These are phyloP conservation scores for Lemur catta DNA, from an alignment of 2,797 vertebrate genomes.

Conservation along the genomic window DNA sequence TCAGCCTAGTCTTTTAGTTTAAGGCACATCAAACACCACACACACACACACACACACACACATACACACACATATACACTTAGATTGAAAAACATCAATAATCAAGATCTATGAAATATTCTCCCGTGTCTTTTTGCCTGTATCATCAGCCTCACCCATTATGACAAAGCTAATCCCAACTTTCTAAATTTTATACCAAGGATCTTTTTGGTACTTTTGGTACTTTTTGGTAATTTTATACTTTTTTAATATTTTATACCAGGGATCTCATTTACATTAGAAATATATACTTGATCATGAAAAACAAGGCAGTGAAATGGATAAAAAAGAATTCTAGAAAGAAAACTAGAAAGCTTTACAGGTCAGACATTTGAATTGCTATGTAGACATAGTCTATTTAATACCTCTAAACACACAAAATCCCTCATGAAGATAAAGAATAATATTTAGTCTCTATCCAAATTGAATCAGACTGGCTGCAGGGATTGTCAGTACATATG, in stretches of 20 bases:
- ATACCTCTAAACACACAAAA: background rate
- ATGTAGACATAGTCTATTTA: background rate
- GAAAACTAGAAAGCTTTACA: background rate
- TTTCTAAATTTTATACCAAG: background rate
- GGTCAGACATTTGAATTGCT: background rate
- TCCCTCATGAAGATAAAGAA: background rate
- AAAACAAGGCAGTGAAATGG: background rate
- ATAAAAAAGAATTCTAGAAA: background rate
- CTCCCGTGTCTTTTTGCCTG: background rate
- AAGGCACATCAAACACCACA: background rate
- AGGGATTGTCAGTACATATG: background rate
- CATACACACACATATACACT: background rate
- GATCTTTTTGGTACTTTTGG: no score
- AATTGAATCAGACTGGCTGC: background rate
- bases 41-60: background rate
- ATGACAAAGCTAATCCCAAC: background rate
- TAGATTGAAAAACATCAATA: background rate
- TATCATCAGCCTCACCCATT: background rate
- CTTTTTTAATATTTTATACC: background rate
- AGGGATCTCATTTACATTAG: background rate
- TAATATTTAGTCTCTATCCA: constrained; percentile 7
- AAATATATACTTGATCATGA: background rate
- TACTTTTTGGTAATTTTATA: no score
- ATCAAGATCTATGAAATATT: background rate
- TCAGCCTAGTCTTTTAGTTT: background rate